These are phyloP conservation scores for Pangasius larnaudii DNA, from an alignment of 2,797 vertebrate genomes.

Conservation along the genomic window DNA sequence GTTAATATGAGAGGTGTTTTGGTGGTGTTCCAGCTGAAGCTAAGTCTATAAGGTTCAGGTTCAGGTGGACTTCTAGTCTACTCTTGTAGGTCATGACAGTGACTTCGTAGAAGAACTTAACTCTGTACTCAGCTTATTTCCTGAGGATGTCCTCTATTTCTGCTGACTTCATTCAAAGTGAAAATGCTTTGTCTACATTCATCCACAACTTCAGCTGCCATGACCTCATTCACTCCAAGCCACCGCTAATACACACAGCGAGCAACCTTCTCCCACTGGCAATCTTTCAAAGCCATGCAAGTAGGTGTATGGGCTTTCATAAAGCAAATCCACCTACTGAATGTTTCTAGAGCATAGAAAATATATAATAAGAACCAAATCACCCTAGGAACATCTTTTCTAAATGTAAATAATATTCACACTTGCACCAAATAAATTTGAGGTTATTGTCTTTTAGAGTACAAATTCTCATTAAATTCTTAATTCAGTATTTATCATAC, in stretches of 20 bases:
- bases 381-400: neutral
- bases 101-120: slow-evolving; percentile 11
- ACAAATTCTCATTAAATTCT: neutral
- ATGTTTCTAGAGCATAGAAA: neutral
- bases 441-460: neutral
- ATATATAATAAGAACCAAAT: neutral
- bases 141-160: slow-evolving; percentile 32
- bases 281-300: too few relatives aligned
- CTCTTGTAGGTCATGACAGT: slow-evolving; percentile 1
- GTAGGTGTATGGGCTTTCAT: neutral
- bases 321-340: neutral
- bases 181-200: slow-evolving; percentile 34
- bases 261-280: neutral
- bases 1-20: neutral
- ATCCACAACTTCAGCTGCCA: neutral
- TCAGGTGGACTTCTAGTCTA: neutral
- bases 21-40: neutral
- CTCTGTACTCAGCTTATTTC: slow-evolving; percentile 22
- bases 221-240: neutral
- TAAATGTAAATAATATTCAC: neutral
- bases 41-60: neutral
- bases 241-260: neutral
- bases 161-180: slow-evolving; percentile 21
- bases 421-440: neutral
- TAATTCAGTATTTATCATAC: neutral